Evolutionary conservation across 2,888 invertebrate genomes (phyloP).

Genomic region (Eueremaeus valkanovi): DNA sequence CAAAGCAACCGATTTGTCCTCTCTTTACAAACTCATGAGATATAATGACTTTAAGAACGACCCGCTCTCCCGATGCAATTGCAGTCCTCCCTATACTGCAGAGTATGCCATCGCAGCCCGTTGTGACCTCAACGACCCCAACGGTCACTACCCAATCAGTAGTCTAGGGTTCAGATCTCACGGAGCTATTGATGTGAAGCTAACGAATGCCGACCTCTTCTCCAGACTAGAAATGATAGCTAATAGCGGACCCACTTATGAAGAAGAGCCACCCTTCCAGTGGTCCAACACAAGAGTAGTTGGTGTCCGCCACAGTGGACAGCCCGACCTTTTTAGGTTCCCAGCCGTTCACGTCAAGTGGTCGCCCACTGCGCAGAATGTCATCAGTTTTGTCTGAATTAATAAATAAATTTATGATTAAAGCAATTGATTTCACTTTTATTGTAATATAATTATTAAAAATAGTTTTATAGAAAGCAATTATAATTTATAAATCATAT

Average conservation of each 20-base stretch:
- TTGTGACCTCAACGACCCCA: conserved; percentile 40
- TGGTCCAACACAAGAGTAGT: conserved; percentile 35
- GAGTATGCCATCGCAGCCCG: conserved; percentile 39
- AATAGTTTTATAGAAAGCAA: too few relatives aligned
- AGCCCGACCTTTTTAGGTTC: conserved; percentile 72
- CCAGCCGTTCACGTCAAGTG: conserved; percentile 56
- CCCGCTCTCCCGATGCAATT: conserved; percentile 40
- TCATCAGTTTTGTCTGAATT: too few relatives aligned
- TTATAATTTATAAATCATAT: too few relatives aligned
- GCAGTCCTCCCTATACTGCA: conserved; percentile 40
- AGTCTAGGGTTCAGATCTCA: conserved; percentile 8
- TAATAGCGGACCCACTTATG: conserved; percentile 40
- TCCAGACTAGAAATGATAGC: conserved; percentile 39
- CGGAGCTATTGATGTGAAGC: conserved; percentile 43
- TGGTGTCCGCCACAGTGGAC: conserved; percentile 61
- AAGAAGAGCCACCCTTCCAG: conserved; percentile 37
- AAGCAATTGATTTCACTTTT: too few relatives aligned
- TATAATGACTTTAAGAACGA: conserved; percentile 50
- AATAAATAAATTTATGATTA: too few relatives aligned
- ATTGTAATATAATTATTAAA: too few relatives aligned
- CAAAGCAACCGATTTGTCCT: conserved; percentile 49
- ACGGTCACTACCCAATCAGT: conserved; percentile 34
- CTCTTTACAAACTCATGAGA: conserved; percentile 52
- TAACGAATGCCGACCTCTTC: conserved; percentile 26
- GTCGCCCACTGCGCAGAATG: not conserved